phyloP scores from a whole-genome alignment of 2,797 vertebrate species.

The Lophotriccus pileatus region DNA sequence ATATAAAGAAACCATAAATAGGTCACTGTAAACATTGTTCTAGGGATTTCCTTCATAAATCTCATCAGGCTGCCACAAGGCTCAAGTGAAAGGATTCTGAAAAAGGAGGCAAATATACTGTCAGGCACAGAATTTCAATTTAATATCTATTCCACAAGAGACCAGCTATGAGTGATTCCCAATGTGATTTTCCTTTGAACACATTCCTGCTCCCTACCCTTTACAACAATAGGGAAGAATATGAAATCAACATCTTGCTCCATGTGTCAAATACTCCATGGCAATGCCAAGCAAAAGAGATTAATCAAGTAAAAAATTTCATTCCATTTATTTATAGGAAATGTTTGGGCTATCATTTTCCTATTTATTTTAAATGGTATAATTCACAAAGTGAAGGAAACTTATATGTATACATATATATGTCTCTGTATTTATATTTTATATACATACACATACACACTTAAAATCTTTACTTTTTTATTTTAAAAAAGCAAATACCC shows the following conservation, averaged over 20 bases:
- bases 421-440: not conserved
- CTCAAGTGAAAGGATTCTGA: not conserved
- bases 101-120: not conserved
- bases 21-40: not conserved
- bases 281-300: not conserved
- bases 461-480: not conserved
- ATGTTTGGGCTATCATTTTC: not conserved
- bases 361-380: not conserved
- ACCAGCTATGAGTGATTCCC: not conserved
- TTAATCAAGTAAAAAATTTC: not conserved
- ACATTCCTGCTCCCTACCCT: not conserved
- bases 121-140: not conserved
- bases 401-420: not conserved
- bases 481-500: not conserved
- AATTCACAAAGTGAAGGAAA: not conserved
- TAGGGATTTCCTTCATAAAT: not conserved
- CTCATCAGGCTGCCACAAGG: not conserved
- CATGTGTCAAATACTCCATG: not conserved
- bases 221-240: not conserved
- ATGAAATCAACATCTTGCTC: not conserved
- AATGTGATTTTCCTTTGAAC: not conserved
- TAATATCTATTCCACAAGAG: not conserved
- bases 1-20: not conserved
- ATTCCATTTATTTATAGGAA: not conserved
- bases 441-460: not conserved